Base-by-base conservation (phyloP, 1,140 invertebrate genomes). In the Lepidurus packardi region DNA sequence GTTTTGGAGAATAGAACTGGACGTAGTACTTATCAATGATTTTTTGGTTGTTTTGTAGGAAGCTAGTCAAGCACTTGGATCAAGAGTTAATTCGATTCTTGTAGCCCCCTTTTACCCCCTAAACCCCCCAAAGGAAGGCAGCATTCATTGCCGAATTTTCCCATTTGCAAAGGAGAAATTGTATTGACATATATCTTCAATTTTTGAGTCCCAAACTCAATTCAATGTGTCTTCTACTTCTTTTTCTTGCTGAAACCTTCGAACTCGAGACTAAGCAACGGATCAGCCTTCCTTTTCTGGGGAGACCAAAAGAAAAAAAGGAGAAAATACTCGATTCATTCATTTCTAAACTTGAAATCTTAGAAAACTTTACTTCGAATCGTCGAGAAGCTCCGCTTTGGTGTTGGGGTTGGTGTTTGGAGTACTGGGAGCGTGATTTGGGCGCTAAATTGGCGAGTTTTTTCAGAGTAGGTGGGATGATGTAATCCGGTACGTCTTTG, bases 401-500 rank as follows among this genome's bases (percentile, higher is more conserved):
- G 83, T 77, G 82, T 80, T 81, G 86, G 83, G 47, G 85, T 77
- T 1, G 84, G 85, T 80, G 82, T 84, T 45, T 84, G 2, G 34
- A 34, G 81, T 24, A 82, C 80, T 77, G 83, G 82, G 41, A 81
- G 83, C 11, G 84, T 83, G 0, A 84, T 82, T 75, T 84, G 83
- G 79, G 78, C 77, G 53, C 79, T 65, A 81, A 75, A 73, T 78
- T 74, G 41, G 88, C 86, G 0, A 90, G 82, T 80, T 88, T 87
- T 81, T 90, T 91, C 21, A 96, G 85, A 0, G 92, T 90, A 5
- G 89, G 87, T 1, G 94, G 94, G 1, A 97, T 88, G 81, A 98
- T 92, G 84, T 99, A 99, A 47, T 98, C 95, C 0, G 97, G 97
- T 3, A 99, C 93, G 84, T 98, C 90, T 80, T 93, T 90, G 74